Base-by-base conservation (phyloP, 2,888 invertebrate genomes). In the Pyrrhia umbra region DNA sequence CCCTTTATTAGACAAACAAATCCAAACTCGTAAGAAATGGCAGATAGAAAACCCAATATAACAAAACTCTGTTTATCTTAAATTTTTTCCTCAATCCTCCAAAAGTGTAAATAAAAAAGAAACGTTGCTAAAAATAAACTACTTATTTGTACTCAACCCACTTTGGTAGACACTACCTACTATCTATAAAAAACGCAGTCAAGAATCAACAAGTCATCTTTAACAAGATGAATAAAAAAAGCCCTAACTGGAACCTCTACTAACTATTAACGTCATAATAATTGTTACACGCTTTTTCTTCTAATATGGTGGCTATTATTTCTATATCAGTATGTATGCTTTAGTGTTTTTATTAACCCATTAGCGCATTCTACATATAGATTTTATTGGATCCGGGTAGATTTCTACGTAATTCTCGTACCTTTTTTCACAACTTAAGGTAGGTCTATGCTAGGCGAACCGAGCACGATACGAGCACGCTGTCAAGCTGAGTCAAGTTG, bases 161-260 rank as follows among this genome's bases (percentile, higher is more conserved):
- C 1, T 2, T 6, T 15, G n/a, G 5, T 15, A 39, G n/a, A 6
- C 6, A 16, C 0, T 16, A 39, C 39, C 16, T 39, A 39, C 6
- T 39, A 39, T 39, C n/a, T 39, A 13, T n/a, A 9, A 18, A 10
- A 34, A 25, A n/a, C 25, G 23, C n/a, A 9, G 9, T 30, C 25
- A 47, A 27, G 9, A 18, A 37, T 37, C n/a, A 23, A 46, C 50
- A n/a, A 30, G 23, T 45, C 43, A 66, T 66, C 18, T 23, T 66
- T 40, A 34, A 16, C 10, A 15, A 8, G 8, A 23, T 3, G 0
- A 18, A 15, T 10, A 16, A 49, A 62, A n/a, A 49, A 49, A 8
- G 1, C 16, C 27, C 1, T 15, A 15, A 37, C 49, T 57, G 39
- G 56, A 30, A 55, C 20, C 15, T 39, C 16, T 25, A 9, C n/a